Base-by-base conservation (phyloP, 1,140 invertebrate genomes). In the Bicyclus anynana region DNA sequence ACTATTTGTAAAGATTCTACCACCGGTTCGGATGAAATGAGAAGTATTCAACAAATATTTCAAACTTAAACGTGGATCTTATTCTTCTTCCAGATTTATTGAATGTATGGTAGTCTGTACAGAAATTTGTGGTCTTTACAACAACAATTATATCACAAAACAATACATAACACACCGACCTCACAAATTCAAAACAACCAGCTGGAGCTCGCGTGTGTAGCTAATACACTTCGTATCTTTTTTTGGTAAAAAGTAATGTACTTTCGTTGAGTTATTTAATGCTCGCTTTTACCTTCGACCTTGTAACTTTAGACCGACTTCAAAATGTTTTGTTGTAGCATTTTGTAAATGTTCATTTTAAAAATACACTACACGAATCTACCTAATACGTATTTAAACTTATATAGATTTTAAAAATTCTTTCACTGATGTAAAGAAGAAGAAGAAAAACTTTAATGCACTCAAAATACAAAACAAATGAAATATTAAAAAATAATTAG, bases 181-280 rank as follows among this genome's bases (percentile, higher is more conserved):
- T 20, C 40, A 44, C 16, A 44, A 44, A 20, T 44, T 44, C 13
- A 44, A 44, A n/a, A 9, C 17, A 20, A 44, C 17, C 40, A 44
- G 40, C 40, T 44, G 40, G 40, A 20, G 40, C n/a, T 44, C 40
- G 40, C 40, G 40, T 44, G 40, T 18, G 20, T 20, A 10, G 1
- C 40, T 44, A 44, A 44, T 44, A 20, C 18, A 44, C 40, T 44
- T 44, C 0, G n/a, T 4, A 10, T 1, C 13, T 16, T 38, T 44
- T 44, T 44, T 44, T 17, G 40, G 7, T 17, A 44, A 20, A 44
- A 1, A 12, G 20, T 10, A 20, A 44, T 4, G 40, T 20, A 44
- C 17, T 44, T 44, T 44, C 40, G 14, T 20, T 20, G 40, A 20
- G 16, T 20, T 44, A 44, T 44, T 44, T 44, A 16, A 44, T 20